These are phyloP conservation scores for Mesochorus sp. DNA, from an alignment of 2,888 invertebrate species.

Conservation along the genomic window DNA sequence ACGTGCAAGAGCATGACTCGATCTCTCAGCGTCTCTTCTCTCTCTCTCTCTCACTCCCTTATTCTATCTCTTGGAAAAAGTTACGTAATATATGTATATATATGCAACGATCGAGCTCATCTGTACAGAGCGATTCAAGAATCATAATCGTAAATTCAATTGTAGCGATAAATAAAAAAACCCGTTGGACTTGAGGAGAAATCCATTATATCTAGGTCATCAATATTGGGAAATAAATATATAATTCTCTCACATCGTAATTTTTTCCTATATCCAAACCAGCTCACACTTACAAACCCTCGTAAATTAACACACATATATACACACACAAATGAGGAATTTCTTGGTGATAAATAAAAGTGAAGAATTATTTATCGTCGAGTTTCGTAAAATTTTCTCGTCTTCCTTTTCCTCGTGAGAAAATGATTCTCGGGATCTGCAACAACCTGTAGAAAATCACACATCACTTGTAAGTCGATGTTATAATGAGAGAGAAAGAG, in stretches of 20 bases:
- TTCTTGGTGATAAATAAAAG: no score
- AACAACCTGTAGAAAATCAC: constrained; percentile 33
- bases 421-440: constrained; percentile 16
- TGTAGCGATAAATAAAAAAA: background rate
- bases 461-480: constrained; percentile 22
- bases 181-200: background rate
- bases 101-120: constrained; percentile 20
- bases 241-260: no score
- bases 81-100: constrained; percentile 39
- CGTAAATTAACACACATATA: no score
- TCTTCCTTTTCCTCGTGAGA: constrained; percentile 26
- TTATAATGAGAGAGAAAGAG: background rate
- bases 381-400: background rate
- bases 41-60: constrained; percentile 42
- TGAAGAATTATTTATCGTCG: no score
- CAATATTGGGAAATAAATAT: background rate
- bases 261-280: no score
- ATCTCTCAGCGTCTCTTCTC: constrained; percentile 37
- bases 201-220: background rate
- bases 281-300: no score
- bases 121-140: constrained; percentile 54
- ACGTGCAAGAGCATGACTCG: constrained; percentile 56
- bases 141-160: background rate
- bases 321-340: no score
- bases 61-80: constrained; percentile 24